Evolutionary conservation across 2,888 invertebrate genomes (phyloP), one percentile per base, ranked within the genome.

Genomic region (Crematogaster levior): DNA sequence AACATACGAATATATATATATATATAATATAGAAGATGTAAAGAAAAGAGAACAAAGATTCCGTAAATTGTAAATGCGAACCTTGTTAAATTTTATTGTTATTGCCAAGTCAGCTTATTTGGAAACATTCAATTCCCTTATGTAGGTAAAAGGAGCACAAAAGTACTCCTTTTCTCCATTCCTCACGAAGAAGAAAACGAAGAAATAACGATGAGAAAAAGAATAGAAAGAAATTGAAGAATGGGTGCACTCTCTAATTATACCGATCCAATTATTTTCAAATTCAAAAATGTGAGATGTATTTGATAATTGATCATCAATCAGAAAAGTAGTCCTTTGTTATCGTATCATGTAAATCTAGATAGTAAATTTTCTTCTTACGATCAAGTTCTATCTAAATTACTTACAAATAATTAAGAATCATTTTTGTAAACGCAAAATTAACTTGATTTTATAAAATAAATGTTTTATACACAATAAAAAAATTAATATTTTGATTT

Each of bases 81-180:
- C 85, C 92, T 92, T 92, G 92, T 93, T 93, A 92, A 93, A 92
- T 93, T 93, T 92, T 92, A 93, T 92, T 92, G 92, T 89, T 90
- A 86, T 87, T 87, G 87, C 85, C 84, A 88, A 86, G 84, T 81
- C 70, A 81, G 88, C 85, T 85, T 85, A 90, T 91, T 92, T 90
- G 89, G 86, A 89, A 90, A 85, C 18, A 18, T 81, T 85, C 90
- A 90, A 91, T 91, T 92, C 89, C 92, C 91, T 92, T 90, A 15
- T 48, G 4, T 5, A 27, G 27, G 27, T 56, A 90, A 88, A 84
- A 61, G 66, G 53, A n/a, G n/a, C n/a, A 77, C 58, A 82, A 73
- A 66, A 84, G 84, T 87, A 72, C 68, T 82, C 79, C 85, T 82
- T 73, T 72, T 60, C 72, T 63, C 51, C 68, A 75, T 72, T 53